Conservation (phyloP, 2,888 invertebrate species). For the Drosophila quinaria region DNA sequence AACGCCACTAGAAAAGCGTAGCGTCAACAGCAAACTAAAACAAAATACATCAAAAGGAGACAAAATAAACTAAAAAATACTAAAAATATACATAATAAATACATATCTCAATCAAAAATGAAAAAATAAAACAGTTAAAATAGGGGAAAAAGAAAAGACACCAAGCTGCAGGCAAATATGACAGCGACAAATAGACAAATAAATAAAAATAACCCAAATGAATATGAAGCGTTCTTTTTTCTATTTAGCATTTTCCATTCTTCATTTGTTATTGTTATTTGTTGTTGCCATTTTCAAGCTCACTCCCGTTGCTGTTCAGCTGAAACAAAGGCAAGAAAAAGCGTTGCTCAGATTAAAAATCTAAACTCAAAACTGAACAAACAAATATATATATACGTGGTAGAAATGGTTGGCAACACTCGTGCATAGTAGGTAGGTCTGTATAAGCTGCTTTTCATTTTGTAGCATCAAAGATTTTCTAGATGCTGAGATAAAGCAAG, state of each 20-base stretch:
- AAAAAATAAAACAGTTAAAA: slow-evolving; percentile 9
- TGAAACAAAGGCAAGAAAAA: slow-evolving; percentile 73
- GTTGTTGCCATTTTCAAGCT: slow-evolving; percentile 19
- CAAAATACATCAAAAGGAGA: slow-evolving; percentile 19
- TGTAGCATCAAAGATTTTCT: slow-evolving; percentile 75
- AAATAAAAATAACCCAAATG: slow-evolving; percentile 53
- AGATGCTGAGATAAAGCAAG: slow-evolving; percentile 78
- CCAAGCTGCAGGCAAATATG: slow-evolving; percentile 71
- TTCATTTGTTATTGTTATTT: slow-evolving; percentile 39
- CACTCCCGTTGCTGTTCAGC: slow-evolving; percentile 12
- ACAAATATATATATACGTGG: slow-evolving; percentile 6
- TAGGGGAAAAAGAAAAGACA: slow-evolving; percentile 7
- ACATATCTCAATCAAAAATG: slow-evolving; percentile 77
- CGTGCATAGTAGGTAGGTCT: slow-evolving; percentile 2
- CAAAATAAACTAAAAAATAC: slow-evolving; percentile 3
- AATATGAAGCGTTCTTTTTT: slow-evolving; percentile 69
- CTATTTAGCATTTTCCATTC: slow-evolving; percentile 30
- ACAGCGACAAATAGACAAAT: slow-evolving; percentile 59
- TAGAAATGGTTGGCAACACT: slow-evolving; percentile 10
- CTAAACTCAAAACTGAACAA: slow-evolving; percentile 48
- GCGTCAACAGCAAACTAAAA: slow-evolving; percentile 32
- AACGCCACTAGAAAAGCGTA: slow-evolving; percentile 37
- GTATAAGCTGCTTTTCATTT: slow-evolving; percentile 73
- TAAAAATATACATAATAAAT: slow-evolving; percentile 69
- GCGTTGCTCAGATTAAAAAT: slow-evolving; percentile 67